Conservation (phyloP, 2,113 vertebrate species). For the Ondatra zibethicus region DNA sequence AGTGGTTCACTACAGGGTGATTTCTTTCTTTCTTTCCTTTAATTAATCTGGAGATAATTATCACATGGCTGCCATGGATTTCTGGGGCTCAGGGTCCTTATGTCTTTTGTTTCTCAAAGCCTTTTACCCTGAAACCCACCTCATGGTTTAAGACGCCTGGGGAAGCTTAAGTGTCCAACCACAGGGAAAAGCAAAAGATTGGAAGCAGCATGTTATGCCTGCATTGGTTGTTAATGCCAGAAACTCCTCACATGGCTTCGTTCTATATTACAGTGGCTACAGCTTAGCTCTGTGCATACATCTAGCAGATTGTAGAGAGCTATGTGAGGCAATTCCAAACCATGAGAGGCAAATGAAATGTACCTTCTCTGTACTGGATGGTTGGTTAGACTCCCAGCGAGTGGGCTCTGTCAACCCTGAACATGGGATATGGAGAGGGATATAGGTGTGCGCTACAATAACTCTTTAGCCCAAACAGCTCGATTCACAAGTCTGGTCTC, state of each 20-base stretch:
- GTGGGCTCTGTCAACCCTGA: not conserved
- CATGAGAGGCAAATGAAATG: not conserved
- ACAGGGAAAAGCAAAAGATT: not conserved
- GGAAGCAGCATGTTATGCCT: not conserved
- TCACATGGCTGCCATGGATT: not conserved
- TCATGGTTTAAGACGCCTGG: not conserved
- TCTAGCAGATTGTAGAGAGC: not conserved
- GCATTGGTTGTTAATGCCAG: not conserved
- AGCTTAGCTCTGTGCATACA: not conserved
- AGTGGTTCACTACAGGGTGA: not conserved
- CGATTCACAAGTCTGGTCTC: not conserved
- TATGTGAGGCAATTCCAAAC: not conserved
- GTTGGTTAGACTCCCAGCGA: not conserved
- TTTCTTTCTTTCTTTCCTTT: not conserved
- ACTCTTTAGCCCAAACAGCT: not conserved
- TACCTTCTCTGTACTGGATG: not conserved
- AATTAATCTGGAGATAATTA: not conserved
- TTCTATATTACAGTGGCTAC: not conserved
- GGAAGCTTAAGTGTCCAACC: not conserved
- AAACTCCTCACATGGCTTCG: not conserved
- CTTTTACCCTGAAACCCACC: not conserved
- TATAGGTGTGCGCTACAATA: not conserved
- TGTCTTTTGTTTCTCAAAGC: not conserved
- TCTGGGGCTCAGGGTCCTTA: not conserved
- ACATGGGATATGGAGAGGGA: not conserved